Base-by-base conservation (phyloP, 2,888 invertebrate species). In the Augiades crinisus region DNA sequence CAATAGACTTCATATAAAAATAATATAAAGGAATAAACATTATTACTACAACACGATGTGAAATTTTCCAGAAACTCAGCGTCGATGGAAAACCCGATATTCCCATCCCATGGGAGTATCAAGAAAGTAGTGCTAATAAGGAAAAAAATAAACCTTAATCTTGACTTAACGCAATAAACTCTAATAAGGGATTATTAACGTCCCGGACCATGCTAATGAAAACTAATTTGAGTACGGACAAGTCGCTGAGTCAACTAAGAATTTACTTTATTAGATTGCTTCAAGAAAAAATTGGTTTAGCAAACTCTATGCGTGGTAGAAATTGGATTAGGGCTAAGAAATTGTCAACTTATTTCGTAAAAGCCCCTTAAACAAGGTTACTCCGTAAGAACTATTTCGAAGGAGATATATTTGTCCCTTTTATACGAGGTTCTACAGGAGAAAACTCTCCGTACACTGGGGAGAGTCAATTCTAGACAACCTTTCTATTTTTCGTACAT, bases 231-330 rank as follows among this genome's bases (percentile, higher is more conserved):
- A 40, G 47, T 16, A 33, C 21, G 40, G 22, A 31, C 34, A 34
- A 50, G 50, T 47, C 31, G 40, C 43, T 17, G 36, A 30, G 50
- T 24, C 30, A 34, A 33, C 43, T 34, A 43, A 43, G 36, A 43
- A 46, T 22, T 31, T n/a, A 21, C 27, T 36, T 43, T 50, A 50
- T 43, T 50, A 50, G 43, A 43, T 36, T 36, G 27, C 50, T 50
- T 43, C 19, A 41, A 36, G 34, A 27, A 50, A 27, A 50, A 50
- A 50, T 33, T 19, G 3, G 8, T 37, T 36, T 36, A 43, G 34
- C 43, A 50, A 41, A 43, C 50, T 37, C 36, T 27, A 43, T 37
- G 34, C 21, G 27, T 36, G 13, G 16, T 43, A 10, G 21, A 43
- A 43, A 43, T 50, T 22, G 19, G 36, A 41, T 41, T 36, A 50